These are phyloP conservation scores for Mythimna ferrago DNA, from an alignment of 2,888 invertebrate species.

Conservation along the genomic window DNA sequence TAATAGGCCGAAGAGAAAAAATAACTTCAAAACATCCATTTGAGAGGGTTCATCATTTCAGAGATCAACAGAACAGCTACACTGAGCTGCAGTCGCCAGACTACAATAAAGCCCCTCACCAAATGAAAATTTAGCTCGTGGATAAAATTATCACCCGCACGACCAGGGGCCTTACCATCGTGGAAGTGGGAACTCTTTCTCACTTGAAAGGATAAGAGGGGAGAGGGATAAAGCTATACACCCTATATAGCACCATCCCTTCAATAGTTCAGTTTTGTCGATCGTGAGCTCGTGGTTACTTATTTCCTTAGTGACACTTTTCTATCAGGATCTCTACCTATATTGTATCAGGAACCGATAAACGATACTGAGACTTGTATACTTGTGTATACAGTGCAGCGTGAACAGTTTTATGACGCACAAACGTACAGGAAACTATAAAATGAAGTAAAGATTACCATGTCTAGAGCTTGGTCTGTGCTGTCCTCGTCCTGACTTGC, in stretches of 20 bases:
- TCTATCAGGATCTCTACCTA: background rate
- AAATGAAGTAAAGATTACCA: conserved; percentile 83
- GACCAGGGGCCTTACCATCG: too few relatives aligned
- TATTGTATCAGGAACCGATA: background rate
- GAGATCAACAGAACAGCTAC: background rate
- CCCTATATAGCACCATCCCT: too few relatives aligned
- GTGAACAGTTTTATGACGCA: too few relatives aligned
- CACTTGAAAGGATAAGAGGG: too few relatives aligned
- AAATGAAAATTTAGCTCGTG: background rate
- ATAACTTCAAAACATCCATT: background rate
- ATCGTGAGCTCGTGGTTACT: too few relatives aligned
- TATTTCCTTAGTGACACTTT: too few relatives aligned
- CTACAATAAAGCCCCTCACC: background rate
- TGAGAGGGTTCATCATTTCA: too few relatives aligned
- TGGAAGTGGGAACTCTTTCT: too few relatives aligned
- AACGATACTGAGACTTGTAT: too few relatives aligned
- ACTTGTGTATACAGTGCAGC: too few relatives aligned
- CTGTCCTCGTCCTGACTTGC: conserved; percentile 94
- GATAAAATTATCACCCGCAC: background rate
- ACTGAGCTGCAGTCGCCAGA: background rate
- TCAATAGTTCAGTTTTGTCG: too few relatives aligned
- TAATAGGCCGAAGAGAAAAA: background rate
- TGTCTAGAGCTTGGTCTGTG: conserved; percentile 92
- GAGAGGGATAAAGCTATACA: too few relatives aligned
- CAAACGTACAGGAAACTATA: background rate